Percentiles rank a stretch among this genome's conserved stretches.
Evolutionary conservation across 2,888 invertebrate species (phyloP).

Genomic region (Perdita meconis): DNA sequence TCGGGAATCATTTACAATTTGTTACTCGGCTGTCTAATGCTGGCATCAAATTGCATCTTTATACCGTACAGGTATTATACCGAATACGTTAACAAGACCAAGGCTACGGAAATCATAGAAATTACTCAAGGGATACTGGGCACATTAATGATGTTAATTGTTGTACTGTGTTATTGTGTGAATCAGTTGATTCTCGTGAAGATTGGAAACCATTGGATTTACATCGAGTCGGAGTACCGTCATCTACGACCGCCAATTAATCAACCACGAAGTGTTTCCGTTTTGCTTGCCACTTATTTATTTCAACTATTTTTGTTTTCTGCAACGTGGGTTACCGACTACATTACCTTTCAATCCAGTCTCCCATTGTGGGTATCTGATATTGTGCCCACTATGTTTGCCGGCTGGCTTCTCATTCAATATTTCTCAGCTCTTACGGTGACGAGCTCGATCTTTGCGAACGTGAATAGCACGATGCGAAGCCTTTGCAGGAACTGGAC

Average conservation of each 20-base stretch:
- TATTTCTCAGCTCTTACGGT: conserved; percentile 55
- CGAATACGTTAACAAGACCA: conserved; percentile 35
- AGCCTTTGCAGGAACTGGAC: not conserved
- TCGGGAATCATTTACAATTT: conserved; percentile 57
- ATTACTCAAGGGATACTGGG: conserved; percentile 29
- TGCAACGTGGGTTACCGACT: not conserved
- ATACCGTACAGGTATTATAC: not conserved
- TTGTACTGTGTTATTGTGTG: conserved; percentile 41
- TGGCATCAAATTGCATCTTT: conserved; percentile 15
- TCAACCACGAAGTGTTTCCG: not conserved
- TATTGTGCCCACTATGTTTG: conserved; percentile 39
- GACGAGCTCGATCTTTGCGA: conserved; percentile 35
- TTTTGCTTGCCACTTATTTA: not conserved
- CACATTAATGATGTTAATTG: conserved; percentile 6
- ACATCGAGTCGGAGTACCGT: conserved; percentile 10
- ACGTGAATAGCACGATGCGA: conserved; percentile 51
- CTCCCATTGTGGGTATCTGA: conserved; percentile 15
- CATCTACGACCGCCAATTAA: conserved; percentile 6
- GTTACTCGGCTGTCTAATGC: conserved; percentile 13
- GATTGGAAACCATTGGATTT: conserved; percentile 39
- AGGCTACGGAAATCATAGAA: conserved; percentile 40
- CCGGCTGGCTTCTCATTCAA: conserved; percentile 51
- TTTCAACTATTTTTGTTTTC: conserved; percentile 1
- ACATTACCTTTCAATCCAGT: not conserved
- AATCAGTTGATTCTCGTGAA: conserved; percentile 46